Conservation (phyloP, 2,113 vertebrate genomes). For the Malurus elegans region DNA sequence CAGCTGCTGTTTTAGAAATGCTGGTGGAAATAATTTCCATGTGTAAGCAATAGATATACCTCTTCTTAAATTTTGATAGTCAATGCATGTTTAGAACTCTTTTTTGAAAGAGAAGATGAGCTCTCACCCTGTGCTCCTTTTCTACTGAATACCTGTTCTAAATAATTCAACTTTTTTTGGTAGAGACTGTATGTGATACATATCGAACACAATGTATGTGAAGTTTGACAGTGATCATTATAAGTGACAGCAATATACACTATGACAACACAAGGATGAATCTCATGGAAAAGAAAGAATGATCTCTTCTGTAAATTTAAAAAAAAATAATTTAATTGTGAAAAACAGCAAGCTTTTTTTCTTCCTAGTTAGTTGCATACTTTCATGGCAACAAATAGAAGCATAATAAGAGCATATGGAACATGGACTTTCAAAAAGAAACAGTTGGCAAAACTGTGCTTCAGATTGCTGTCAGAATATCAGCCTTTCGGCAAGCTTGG, state of each 20-base stretch:
- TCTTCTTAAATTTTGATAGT: neutral
- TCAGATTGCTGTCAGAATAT: constrained; percentile 61
- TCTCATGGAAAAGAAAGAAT: neutral
- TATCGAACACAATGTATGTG: neutral
- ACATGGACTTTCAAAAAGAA: constrained; percentile 34
- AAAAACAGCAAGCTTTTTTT: neutral
- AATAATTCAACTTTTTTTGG: neutral
- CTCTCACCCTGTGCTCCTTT: neutral
- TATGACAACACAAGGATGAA: neutral
- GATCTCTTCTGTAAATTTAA: neutral
- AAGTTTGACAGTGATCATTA: neutral
- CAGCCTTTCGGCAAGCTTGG: constrained; percentile 45
- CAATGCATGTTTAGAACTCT: neutral
- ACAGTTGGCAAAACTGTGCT: constrained; percentile 33
- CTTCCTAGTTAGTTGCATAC: neutral
- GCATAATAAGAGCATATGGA: constrained; percentile 56
- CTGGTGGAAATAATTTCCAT: neutral
- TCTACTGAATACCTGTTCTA: neutral
- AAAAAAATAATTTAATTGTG: neutral
- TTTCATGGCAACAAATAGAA: constrained; percentile 28
- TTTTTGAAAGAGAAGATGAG: neutral
- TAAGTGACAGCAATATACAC: neutral
- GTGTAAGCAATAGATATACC: neutral
- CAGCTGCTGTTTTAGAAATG: neutral
- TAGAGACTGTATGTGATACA: neutral